Conservation (phyloP, 2,113 vertebrate species). For the Rhinogobius similis region DNA sequence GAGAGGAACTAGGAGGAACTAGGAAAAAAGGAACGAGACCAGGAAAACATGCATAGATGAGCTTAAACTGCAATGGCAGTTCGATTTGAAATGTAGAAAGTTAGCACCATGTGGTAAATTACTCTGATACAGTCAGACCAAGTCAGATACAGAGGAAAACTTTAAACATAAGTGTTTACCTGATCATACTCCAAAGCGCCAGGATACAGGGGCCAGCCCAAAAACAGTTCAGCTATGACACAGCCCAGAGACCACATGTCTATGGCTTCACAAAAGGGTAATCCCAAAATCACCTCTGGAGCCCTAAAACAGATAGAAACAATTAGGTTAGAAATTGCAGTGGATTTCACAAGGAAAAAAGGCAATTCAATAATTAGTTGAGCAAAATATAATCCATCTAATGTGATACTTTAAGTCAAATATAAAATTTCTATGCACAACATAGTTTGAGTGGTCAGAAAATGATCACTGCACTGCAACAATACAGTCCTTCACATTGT, state of each 20-base stretch:
- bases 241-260: conserved; percentile 99
- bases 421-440: too few species aligned
- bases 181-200: conserved; percentile 99
- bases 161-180: conserved; percentile 77
- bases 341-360: not conserved
- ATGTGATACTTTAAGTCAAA: too few species aligned
- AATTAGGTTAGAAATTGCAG: conserved; percentile 10
- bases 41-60: not conserved
- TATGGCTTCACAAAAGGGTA: conserved; percentile 99
- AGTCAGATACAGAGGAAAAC: not conserved
- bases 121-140: not conserved
- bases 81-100: not conserved
- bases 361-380: not conserved
- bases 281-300: conserved; percentile 99
- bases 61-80: not conserved
- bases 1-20: too few species aligned
- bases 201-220: conserved; percentile 98
- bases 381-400: too few species aligned
- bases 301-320: conserved; percentile 81
- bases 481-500: too few species aligned
- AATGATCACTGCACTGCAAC: too few species aligned
- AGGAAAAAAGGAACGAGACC: too few species aligned
- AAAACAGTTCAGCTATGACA: conserved; percentile 98
- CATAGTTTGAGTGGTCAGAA: too few species aligned
- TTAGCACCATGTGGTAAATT: not conserved